These are phyloP conservation scores for Aviceda subcristata DNA, from an alignment of 2,113 vertebrate genomes.

Conservation along the genomic window DNA sequence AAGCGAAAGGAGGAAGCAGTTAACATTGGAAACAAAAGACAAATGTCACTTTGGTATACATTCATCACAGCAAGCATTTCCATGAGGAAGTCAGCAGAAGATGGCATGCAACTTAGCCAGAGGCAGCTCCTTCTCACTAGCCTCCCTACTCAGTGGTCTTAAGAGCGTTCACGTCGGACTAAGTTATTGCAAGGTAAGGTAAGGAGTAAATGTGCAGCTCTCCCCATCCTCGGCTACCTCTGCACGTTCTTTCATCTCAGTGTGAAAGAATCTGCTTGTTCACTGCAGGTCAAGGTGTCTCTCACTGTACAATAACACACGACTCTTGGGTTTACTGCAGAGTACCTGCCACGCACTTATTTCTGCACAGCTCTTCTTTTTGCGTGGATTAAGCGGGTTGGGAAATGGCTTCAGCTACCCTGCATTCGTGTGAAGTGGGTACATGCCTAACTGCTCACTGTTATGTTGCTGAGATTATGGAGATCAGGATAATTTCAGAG, in stretches of 20 bases:
- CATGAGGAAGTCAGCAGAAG: not conserved
- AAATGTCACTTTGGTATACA: not conserved
- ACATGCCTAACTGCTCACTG: not conserved
- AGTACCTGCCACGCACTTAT: not conserved
- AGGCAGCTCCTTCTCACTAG: not conserved
- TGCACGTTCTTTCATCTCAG: not conserved
- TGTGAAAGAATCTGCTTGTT: not conserved
- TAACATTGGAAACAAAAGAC: not conserved
- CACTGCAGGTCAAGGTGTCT: not conserved
- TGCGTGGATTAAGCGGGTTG: not conserved
- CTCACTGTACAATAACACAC: not conserved
- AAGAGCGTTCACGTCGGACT: too few relatives aligned
- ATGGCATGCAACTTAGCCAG: rapidly evolving
- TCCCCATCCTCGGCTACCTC: not conserved
- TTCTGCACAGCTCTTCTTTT: not conserved
- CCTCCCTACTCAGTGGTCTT: not conserved
- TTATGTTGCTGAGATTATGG: not conserved
- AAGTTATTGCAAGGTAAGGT: not conserved
- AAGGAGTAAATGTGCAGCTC: not conserved
- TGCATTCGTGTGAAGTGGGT: not conserved
- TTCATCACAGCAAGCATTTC: not conserved
- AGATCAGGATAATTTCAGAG: too few relatives aligned
- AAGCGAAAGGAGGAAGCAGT: not conserved
- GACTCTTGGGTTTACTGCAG: not conserved
- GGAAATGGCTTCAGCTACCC: not conserved